Conservation (phyloP, 2,797 vertebrate species). For the Ctenochaetus hawaiiensis region DNA sequence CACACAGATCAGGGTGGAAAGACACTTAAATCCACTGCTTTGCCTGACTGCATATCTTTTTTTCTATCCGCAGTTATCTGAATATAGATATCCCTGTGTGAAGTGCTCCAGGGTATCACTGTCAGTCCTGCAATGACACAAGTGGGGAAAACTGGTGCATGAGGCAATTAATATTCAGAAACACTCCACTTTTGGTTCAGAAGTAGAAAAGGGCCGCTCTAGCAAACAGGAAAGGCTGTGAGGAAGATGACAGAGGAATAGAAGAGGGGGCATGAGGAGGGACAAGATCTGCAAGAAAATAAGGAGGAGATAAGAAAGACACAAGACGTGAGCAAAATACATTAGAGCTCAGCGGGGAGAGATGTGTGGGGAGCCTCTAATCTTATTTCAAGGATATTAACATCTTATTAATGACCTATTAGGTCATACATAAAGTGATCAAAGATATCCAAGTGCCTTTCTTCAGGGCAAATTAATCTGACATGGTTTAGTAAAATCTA, state of each 20-base stretch:
- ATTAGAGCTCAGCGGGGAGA: constrained; percentile 5
- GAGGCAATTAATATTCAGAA: constrained; percentile 78
- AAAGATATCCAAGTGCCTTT: constrained; percentile 30
- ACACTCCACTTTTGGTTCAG: constrained; percentile 73
- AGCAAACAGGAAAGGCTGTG: constrained; percentile 47
- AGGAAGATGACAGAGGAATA: constrained; percentile 30
- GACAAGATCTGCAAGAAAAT: constrained; percentile 48
- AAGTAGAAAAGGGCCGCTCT: constrained; percentile 37
- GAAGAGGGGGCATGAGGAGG: constrained; percentile 30
- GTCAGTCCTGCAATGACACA: constrained; percentile 70
- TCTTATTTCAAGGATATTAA: constrained; percentile 50
- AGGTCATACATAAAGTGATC: constrained; percentile 41
- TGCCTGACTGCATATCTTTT: constrained; percentile 26
- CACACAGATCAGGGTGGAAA: constrained; percentile 30
- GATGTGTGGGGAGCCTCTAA: constrained; percentile 16
- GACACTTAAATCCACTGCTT: constrained; percentile 46
- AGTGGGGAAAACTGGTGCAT: constrained; percentile 76
- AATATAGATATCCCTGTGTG: constrained; percentile 63
- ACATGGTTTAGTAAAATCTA: constrained; percentile 44
- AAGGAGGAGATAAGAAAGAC: constrained; percentile 39
- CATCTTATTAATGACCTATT: constrained; percentile 51
- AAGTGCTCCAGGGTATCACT: constrained; percentile 73
- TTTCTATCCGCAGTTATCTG: constrained; percentile 52
- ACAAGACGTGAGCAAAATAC: constrained; percentile 49
- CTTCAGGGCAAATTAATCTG: constrained; percentile 52